These are phyloP conservation scores for Sinocyclocheilus maitianheensis DNA, from an alignment of 2,113 vertebrate species.

Conservation along the genomic window DNA sequence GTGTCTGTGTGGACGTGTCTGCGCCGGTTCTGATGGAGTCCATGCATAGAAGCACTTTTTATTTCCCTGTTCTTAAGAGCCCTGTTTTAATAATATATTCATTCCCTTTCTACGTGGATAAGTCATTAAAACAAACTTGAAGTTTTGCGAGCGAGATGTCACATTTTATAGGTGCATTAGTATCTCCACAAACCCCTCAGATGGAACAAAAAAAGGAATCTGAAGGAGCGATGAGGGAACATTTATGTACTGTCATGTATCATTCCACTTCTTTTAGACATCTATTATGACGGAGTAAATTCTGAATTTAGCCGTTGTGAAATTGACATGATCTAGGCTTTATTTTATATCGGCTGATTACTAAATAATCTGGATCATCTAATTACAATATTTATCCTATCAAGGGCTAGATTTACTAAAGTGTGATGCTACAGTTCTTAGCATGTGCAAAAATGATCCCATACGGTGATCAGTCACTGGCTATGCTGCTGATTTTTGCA, in stretches of 20 bases:
- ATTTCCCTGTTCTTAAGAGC: conserved; percentile 51
- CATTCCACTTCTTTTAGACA: conserved; percentile 40
- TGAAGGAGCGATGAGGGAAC: conserved; percentile 51
- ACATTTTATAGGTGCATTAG: conserved; percentile 61
- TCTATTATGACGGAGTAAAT: neutral
- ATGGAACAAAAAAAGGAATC: conserved; percentile 60
- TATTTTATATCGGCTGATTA: conserved; percentile 1
- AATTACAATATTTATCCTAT: conserved; percentile 13
- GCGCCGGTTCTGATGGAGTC: conserved; percentile 55
- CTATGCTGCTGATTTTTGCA: conserved; percentile 40
- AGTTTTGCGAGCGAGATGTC: conserved; percentile 49
- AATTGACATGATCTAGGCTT: neutral
- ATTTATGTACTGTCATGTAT: conserved; percentile 44
- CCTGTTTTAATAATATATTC: conserved; percentile 60
- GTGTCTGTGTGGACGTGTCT: conserved; percentile 47
- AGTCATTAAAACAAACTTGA: conserved; percentile 58
- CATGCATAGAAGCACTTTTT: conserved; percentile 78
- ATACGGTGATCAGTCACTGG: conserved; percentile 2
- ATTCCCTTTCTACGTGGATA: conserved; percentile 57
- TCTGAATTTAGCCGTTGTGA: conserved; percentile 6
- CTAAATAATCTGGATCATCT: neutral
- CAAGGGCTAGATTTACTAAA: conserved; percentile 51
- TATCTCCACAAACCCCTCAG: conserved; percentile 58
- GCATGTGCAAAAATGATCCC: conserved; percentile 29
- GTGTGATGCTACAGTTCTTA: neutral